These are phyloP conservation scores for Ectemnius cavifrons DNA, from an alignment of 2,888 invertebrate species.

Conservation along the genomic window DNA sequence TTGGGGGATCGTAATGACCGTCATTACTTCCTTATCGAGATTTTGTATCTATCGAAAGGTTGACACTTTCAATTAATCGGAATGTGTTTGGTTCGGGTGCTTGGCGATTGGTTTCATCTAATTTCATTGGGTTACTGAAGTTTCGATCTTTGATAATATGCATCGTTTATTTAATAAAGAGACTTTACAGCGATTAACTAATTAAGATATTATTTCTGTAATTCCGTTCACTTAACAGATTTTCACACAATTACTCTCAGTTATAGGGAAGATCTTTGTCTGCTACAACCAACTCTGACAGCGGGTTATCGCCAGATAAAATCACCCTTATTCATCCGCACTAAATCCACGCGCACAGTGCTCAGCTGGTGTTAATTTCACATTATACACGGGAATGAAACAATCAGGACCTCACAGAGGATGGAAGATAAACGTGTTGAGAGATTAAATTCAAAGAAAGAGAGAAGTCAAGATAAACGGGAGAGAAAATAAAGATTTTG, in stretches of 20 bases:
- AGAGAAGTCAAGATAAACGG: background rate
- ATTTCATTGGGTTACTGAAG: too few species aligned
- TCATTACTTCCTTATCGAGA: slow-evolving; percentile 2
- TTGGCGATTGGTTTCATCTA: too few species aligned
- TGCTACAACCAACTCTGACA: too few species aligned
- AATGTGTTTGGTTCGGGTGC: too few species aligned
- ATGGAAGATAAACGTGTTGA: slow-evolving; percentile 42
- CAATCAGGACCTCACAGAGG: slow-evolving; percentile 55
- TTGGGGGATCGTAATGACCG: slow-evolving; percentile 1
- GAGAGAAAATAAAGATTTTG: slow-evolving; percentile 1
- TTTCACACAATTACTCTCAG: too few species aligned
- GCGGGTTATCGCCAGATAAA: slow-evolving; percentile 41
- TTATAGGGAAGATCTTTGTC: too few species aligned
- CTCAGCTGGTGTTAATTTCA: slow-evolving; percentile 46
- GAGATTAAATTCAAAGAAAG: background rate
- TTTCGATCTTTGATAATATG: too few species aligned
- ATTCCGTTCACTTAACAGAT: too few species aligned
- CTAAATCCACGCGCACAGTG: slow-evolving; percentile 37
- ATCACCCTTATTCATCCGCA: slow-evolving; percentile 39
- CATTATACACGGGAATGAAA: slow-evolving; percentile 49
- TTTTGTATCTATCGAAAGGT: background rate
- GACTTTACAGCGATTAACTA: too few species aligned
- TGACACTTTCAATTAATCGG: too few species aligned
- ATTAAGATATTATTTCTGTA: too few species aligned
- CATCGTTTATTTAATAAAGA: too few species aligned